Conservation (phyloP, 2,113 vertebrate genomes). For the Vimba vimba region DNA sequence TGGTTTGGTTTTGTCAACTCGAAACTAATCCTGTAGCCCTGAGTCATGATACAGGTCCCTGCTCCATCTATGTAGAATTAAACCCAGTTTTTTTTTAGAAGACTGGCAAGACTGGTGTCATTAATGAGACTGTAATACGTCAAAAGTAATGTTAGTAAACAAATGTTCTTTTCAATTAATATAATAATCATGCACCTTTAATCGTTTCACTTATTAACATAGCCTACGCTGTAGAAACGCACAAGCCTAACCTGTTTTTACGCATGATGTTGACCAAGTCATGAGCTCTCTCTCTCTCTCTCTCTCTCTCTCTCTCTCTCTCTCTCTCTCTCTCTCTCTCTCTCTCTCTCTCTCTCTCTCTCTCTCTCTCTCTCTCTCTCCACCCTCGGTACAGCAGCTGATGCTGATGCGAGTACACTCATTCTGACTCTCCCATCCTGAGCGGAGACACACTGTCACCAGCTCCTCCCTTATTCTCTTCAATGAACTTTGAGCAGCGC, state of each 20-base stretch:
- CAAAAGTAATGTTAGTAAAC: neutral
- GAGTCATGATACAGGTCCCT: too few relatives aligned
- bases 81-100: neutral
- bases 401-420: conserved; percentile 35
- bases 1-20: too few relatives aligned
- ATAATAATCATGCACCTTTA: neutral
- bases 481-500: conserved; percentile 2
- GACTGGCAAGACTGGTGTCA: neutral
- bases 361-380: conserved; percentile 10
- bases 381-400: neutral
- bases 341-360: conserved; percentile 7
- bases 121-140: neutral
- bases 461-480: neutral
- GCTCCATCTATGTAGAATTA: neutral
- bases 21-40: too few relatives aligned
- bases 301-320: neutral
- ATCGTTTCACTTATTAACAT: neutral
- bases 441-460: neutral
- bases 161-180: neutral
- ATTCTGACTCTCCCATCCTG: conserved; percentile 19
- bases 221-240: neutral
- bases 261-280: neutral
- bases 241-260: neutral
- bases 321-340: conserved; percentile 22
- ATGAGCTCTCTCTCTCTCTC: neutral